phyloP scores from a whole-genome alignment of 2,113 vertebrate species.

The Hipposideros armiger region DNA sequence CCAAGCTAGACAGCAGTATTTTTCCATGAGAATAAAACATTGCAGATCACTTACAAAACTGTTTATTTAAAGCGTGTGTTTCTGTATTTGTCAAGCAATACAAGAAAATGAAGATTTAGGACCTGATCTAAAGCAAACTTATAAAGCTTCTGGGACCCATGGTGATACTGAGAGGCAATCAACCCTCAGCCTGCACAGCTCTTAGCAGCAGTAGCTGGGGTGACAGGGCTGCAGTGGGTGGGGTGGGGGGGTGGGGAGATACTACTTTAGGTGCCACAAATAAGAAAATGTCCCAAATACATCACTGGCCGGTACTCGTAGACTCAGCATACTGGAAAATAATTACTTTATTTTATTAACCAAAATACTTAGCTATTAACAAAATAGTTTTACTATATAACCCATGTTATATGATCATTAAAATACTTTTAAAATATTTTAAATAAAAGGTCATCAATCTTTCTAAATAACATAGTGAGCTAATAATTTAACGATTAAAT shows the following conservation, averaged over 20 bases:
- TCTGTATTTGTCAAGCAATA: constrained; percentile 25
- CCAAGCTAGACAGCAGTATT: neutral
- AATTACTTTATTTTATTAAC: neutral
- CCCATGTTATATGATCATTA: neutral
- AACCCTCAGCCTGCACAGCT: fast-evolving
- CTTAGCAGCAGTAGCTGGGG: fast-evolving
- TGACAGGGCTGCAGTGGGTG: fast-evolving
- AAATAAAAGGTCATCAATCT: neutral
- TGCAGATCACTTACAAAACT: neutral
- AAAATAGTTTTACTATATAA: neutral
- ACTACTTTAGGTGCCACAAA: fast-evolving
- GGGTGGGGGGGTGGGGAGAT: fast-evolving
- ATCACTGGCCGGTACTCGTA: too few species aligned
- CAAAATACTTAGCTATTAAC: neutral
- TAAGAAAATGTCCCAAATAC: neutral
- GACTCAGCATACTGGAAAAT: neutral
- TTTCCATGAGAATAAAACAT: constrained; percentile 34
- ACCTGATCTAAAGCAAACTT: neutral
- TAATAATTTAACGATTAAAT: neutral
- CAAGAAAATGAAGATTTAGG: constrained; percentile 34
- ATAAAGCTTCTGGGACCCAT: neutral
- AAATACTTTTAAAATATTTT: neutral
- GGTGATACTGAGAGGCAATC: fast-evolving
- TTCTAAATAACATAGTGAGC: neutral
- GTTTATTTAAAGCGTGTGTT: neutral